Evolutionary conservation across 2,797 vertebrate species (phyloP).

Genomic region (Chelonia mydas): DNA sequence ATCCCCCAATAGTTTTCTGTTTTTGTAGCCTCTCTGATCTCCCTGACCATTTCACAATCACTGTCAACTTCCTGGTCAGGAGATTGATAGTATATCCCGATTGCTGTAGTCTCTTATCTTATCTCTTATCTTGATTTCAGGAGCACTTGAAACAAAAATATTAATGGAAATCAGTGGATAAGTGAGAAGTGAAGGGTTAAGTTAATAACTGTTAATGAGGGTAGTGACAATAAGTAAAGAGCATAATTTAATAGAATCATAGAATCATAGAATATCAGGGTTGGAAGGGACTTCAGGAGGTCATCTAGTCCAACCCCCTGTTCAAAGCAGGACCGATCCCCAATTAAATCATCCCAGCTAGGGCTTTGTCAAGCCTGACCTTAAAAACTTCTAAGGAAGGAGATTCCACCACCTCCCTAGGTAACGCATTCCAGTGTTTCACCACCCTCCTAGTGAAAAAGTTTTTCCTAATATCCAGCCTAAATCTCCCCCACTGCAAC

Average conservation of each 20-base stretch:
- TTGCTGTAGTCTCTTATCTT: background rate
- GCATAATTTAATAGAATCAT: background rate
- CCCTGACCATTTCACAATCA: background rate
- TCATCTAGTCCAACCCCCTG: too few species aligned
- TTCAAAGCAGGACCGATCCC: too few species aligned
- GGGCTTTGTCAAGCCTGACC: too few species aligned
- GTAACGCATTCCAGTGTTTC: too few species aligned
- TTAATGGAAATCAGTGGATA: background rate
- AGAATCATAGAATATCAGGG: too few species aligned
- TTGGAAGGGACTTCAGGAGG: too few species aligned
- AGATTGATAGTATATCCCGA: background rate
- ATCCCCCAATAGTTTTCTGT: background rate
- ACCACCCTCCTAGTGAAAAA: too few species aligned
- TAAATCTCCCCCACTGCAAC: too few species aligned
- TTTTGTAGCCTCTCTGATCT: background rate
- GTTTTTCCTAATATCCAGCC: too few species aligned
- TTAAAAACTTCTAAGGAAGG: too few species aligned
- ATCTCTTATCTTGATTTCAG: background rate
- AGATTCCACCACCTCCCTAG: too few species aligned
- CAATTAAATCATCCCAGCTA: too few species aligned
- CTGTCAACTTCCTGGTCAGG: background rate
- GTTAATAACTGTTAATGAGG: background rate
- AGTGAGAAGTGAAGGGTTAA: background rate
- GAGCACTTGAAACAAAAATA: background rate
- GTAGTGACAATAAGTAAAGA: background rate